Base-by-base conservation (phyloP, 2,888 invertebrate species). In the Netelia fuscicornis region DNA sequence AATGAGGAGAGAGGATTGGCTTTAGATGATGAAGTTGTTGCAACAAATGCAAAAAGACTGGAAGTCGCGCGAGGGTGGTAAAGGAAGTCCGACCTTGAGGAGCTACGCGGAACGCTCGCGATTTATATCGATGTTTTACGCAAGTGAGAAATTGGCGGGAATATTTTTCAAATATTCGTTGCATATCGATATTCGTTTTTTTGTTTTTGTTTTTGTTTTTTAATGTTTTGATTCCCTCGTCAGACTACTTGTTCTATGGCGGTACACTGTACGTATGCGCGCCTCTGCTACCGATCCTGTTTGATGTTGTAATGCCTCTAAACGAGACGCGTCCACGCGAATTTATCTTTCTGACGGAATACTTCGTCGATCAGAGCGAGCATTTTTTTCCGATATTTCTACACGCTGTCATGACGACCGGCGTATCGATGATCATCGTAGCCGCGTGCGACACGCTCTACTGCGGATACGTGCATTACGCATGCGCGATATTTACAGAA, bases 301-400 rank as follows among this genome's bases (percentile, higher is more conserved):
- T 81, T 52, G 81, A 84, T 25, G 25, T 75, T 9, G 48, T 84
- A 13, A 44, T 25, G 25, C 84, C 84, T 8, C 78, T 84, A 3
- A 75, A 84, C 44, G 78, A 58, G 42, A 58, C 81, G n/a, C 84
- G 84, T 25, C 81, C 78, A 0, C 77, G 68, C 6, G 74, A 78
- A 75, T 74, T 64, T 54, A 70, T 84, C 5, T 84, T 78, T 58
- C 78, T 20, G 11, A 70, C 84, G 2, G 78, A 84, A 74, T 84
- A 78, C 42, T 84, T 65, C 44, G 42, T 84, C 30, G 78, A 81
- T 37, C 78, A 78, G 58, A 60, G 81, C 11, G 23, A 62, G 17
- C 75, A 64, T 20, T 84, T 78, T 10, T 17, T 81, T 20, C 78
- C 75, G 9, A 78, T 84, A 60, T 75, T 70, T 17, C 1, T 84